Base-by-base conservation (phyloP, 1,140 invertebrate species). In the Andricus grossulariae region DNA sequence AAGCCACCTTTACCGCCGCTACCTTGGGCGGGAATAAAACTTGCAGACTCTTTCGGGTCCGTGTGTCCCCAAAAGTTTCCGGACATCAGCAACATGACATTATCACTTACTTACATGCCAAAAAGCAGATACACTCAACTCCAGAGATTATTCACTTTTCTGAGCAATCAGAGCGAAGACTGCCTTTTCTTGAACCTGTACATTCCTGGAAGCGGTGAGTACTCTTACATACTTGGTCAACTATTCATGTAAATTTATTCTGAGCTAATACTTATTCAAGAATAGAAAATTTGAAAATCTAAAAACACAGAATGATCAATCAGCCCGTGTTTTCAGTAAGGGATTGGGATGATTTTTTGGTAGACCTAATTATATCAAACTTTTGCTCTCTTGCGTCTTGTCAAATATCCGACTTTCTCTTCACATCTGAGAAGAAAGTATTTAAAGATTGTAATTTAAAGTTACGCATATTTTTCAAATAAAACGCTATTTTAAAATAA, bases 121-220 rank as follows among this genome's bases (percentile, higher is more conserved):
- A 91, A 93, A 51, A 94, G 93, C 70, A 90, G 94, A 50, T 95
- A 94, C 91, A 92, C 93, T 84, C 93, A 95, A 85, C 89, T 96
- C 72, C 92, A 93, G 74, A 93, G 92, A 80, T 92, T 95, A 60
- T 84, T 94, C 19, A 94, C 94, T 10, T 91, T 94, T 82, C 91
- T 98, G 45, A 92, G 92, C 79, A 96, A 97, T 85, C 96, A 97
- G 89, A 96, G 94, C 90, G 97, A 98, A 91, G 97, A 98, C 91
- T 98, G 97, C 88, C 93, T 98, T 55, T 96, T 95, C 88, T 93
- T 98, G 80, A 98, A 98, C 88, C 94, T 98, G 74, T 97, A 96
- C 87, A 96, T 97, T 75, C 97, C 97, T 76, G 94, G 94, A 91
- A 95, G 94, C 91, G 95, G 95, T 96, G 85, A 94, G 94, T 92